Base-by-base conservation (phyloP, 2,113 vertebrate species). In the Australoheros scitulus region DNA sequence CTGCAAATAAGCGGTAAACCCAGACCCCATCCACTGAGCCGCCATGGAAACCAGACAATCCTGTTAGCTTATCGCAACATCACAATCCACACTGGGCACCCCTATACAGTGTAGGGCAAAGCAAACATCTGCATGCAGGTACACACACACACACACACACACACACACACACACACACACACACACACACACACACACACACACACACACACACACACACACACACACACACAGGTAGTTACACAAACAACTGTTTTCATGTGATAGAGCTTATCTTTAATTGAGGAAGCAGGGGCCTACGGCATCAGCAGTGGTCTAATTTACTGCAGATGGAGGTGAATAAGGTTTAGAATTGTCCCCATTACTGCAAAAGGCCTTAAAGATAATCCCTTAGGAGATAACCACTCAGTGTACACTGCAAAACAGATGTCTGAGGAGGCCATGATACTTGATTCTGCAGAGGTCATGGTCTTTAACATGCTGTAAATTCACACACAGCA, bases 351-450 rank as follows among this genome's bases (percentile, higher is more conserved):
- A 88, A 70, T 80, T 76, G 63, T 50, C 36, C 34, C 64, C 79
- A 86, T 91, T 90, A 86, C 80, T 61, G 61, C 91, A 94, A 88
- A 88, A 82, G 86, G 83, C 77, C 84, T 84, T 90, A 87, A 81
- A 91, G 92, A 92, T 93, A 94, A 94, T 87, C 72, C 72, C n/a
- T 47, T 41, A 32, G 61, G 78, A 86, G 84, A 93, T 84, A 88
- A 88, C 70, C 76, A 29, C 36, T 77, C 61, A 80, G 61, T 70
- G 56, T 70, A 82, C 79, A 84, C 78, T 24, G 80, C 61, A 85
- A 76, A 83, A 24, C 81, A 90, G 80, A 88, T 64, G 76, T 81
- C 68, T 58, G 61, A 63, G 77, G 81, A 60, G 83, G 61, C 64
- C 60, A 41, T 81, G 22, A 85, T 58, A 61, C 75, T 56, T 70